Conservation (phyloP, 2,888 invertebrate species). For the Hoplodrina ambigua region DNA sequence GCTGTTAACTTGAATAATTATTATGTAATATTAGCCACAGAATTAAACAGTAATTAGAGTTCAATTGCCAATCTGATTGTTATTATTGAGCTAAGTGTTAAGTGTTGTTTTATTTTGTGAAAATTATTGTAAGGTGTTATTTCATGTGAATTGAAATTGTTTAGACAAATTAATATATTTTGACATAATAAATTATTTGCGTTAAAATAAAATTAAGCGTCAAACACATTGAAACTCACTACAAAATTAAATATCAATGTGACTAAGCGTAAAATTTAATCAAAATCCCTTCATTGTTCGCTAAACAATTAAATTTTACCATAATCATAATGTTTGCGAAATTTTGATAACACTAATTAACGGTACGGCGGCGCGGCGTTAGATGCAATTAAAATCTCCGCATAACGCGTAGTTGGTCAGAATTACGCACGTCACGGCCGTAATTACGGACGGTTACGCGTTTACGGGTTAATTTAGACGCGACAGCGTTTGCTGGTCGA, state of each 20-base stretch:
- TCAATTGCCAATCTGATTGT: constrained; percentile 34
- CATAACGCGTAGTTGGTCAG: constrained; percentile 67
- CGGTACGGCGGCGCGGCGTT: constrained; percentile 52
- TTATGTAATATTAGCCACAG: constrained; percentile 30
- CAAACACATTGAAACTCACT: not conserved
- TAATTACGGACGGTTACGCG: constrained; percentile 70
- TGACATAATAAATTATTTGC: not conserved
- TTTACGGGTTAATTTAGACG: constrained; percentile 51
- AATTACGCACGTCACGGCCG: constrained; percentile 75
- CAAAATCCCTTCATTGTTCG: constrained; percentile 43
- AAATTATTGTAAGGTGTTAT: not conserved
- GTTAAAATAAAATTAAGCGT: constrained; percentile 4
- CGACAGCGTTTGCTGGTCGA: constrained; percentile 54
- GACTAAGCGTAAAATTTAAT: constrained; percentile 24
- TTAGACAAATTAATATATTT: no score
- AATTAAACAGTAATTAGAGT: constrained; percentile 32
- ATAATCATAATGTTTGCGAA: constrained; percentile 58
- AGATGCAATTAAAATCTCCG: constrained; percentile 78
- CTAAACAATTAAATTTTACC: constrained; percentile 42
- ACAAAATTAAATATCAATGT: not conserved
- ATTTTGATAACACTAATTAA: constrained; percentile 73
- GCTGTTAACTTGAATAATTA: constrained; percentile 39
- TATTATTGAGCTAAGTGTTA: not conserved
- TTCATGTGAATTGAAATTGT: not conserved
- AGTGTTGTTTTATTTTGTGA: not conserved